Evolutionary conservation across 2,797 vertebrate species (phyloP).

Genomic region (Rousettus madagascariensis): DNA sequence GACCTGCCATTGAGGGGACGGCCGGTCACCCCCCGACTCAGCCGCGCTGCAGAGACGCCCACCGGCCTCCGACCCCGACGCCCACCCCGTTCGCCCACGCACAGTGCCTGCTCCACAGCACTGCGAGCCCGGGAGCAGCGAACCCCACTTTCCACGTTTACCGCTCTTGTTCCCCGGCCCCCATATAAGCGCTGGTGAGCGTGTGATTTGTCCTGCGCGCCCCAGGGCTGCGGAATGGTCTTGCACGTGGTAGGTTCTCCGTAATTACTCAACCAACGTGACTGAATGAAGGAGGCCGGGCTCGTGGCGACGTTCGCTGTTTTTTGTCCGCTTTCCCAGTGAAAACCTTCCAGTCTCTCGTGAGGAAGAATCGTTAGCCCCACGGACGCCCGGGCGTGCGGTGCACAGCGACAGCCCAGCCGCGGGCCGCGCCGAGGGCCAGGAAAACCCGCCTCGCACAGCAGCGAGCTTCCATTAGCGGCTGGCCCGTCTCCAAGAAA

Average conservation of each 20-base stretch:
- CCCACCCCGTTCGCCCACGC: no score
- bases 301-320: rapidly evolving
- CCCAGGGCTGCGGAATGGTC: no score
- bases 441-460: background rate
- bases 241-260: background rate
- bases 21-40: no score
- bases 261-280: rapidly evolving
- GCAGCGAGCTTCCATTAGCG: background rate
- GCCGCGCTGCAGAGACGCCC: no score
- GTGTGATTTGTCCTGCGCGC: rapidly evolving
- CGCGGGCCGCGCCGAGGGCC: background rate
- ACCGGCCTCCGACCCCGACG: no score
- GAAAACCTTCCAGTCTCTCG: background rate
- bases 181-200: rapidly evolving
- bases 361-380: background rate
- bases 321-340: background rate
- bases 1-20: no score
- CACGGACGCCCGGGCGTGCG: rapidly evolving
- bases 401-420: rapidly evolving
- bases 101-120: no score
- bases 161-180: rapidly evolving
- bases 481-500: conserved; percentile 73
- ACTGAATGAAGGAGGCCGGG: background rate
- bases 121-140: no score
- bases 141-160: no score